Evolutionary conservation across 1,140 invertebrate species (phyloP).

Genomic region (Zaprionus tsacasi): DNA sequence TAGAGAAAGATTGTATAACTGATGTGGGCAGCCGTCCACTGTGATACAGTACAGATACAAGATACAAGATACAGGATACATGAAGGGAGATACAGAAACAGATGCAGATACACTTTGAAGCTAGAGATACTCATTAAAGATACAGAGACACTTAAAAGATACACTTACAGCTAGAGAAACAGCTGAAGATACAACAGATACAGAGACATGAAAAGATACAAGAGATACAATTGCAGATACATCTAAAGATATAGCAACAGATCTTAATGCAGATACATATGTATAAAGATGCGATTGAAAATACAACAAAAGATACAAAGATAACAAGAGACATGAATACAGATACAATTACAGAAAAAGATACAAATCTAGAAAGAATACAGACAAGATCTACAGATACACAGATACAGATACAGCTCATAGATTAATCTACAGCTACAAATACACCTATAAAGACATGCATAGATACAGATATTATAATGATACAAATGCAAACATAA

Average conservation of each 20-base stretch:
- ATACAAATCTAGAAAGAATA: too few species aligned
- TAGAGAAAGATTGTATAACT: constrained; percentile 29
- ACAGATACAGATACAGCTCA: too few species aligned
- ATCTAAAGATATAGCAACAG: neutral
- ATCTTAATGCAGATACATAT: neutral
- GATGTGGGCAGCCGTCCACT: constrained; percentile 48
- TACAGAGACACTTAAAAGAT: neutral
- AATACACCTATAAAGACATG: neutral
- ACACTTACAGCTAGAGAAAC: neutral
- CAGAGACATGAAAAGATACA: neutral
- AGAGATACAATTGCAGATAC: neutral
- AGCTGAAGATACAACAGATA: neutral
- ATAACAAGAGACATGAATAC: too few species aligned
- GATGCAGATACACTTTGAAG: neutral
- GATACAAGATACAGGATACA: constrained; percentile 23
- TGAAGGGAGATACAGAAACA: neutral
- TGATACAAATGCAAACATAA: neutral
- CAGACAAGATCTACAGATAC: too few species aligned
- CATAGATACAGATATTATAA: neutral
- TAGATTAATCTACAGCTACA: too few species aligned
- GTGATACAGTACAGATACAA: constrained; percentile 39
- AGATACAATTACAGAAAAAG: too few species aligned
- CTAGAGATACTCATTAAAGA: neutral
- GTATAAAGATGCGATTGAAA: neutral
- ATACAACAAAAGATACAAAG: neutral